Conservation (phyloP, 2,113 vertebrate species). For the human (Homo sapiens) region GRCh38 chr4:157701001-157701500, state of each 20-base stretch:
- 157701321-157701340: background rate
- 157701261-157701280: background rate
- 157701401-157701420: background rate
- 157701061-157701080: background rate
- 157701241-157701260: background rate
- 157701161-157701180: background rate
- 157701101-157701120: background rate
- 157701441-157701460: background rate
- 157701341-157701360: background rate
- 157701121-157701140: background rate
- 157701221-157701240: background rate
- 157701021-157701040: background rate
- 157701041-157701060: background rate
- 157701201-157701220: background rate
- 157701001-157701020: background rate
- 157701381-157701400: background rate
- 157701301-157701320: background rate
- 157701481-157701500: background rate
- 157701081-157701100: background rate
- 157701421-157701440: too few relatives aligned
- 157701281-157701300: background rate
- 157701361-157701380: background rate
- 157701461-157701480: background rate
- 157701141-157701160: background rate
- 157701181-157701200: background rate